A percentile compares a stretch with the other conserved stretches of the same genome.
phyloP scores from a whole-genome alignment of 2,888 invertebrate genomes.

The Mythimna impura region DNA sequence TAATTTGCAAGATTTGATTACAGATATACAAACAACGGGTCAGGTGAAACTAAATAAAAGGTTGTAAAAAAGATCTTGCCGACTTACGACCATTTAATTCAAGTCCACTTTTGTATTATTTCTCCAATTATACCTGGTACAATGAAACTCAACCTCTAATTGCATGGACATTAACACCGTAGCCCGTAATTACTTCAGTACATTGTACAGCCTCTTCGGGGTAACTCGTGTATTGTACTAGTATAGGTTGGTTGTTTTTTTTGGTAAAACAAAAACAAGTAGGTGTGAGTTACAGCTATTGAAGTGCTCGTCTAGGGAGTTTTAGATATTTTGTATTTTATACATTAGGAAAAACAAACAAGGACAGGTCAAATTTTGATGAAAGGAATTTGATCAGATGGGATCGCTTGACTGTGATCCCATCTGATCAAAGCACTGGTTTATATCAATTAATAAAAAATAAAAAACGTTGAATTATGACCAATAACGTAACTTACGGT shows the following conservation, averaged over 20 bases:
- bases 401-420: too few relatives aligned
- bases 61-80: neutral
- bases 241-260: neutral
- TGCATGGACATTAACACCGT: conserved; percentile 9
- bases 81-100: neutral
- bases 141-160: conserved; percentile 6
- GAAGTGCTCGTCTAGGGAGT: neutral
- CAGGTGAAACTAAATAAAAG: too few relatives aligned
- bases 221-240: neutral
- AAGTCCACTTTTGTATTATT: neutral
- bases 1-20: too few relatives aligned
- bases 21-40: too few relatives aligned
- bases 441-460: too few relatives aligned
- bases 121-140: neutral
- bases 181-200: conserved; percentile 23
- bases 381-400: too few relatives aligned
- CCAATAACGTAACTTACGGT: too few relatives aligned
- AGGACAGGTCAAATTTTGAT: too few relatives aligned
- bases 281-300: neutral
- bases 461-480: too few relatives aligned
- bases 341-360: too few relatives aligned
- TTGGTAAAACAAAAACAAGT: neutral
- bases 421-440: too few relatives aligned
- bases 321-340: too few relatives aligned
- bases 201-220: neutral